Evolutionary conservation across 2,888 invertebrate species (phyloP), one percentile per base, ranked within the genome.

Genomic region (Lottia scabra): DNA sequence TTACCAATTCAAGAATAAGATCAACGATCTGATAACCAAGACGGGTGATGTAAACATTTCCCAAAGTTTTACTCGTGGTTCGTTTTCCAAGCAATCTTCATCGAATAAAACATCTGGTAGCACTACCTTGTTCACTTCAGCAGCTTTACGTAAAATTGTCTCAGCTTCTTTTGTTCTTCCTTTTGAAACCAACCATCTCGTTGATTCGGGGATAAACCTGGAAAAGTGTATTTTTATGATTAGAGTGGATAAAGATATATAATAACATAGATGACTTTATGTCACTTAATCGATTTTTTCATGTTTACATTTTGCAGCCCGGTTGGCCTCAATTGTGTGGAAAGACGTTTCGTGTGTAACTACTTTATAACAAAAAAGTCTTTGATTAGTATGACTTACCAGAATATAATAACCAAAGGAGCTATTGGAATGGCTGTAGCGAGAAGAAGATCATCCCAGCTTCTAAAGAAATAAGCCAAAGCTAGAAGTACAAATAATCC

Each of bases 401-500:
- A 38, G 10, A 38, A 38, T 38, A 10, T 38, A 38, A 38, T 38
- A 38, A 38, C 10, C 3, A 38, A 38, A 38, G 38, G 38, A 6
- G 8, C 5, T 38, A 38, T 6, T 38, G 38, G 38, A 38, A 38
- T 6, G 1, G 38, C 38, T 5, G 38, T 38, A 38, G 38, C 38
- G 5, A 38, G 5, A 1, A 8, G 38, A 38, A 38, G 38, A 38
- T 38, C 38, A 38, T 38, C 38, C 80, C 83, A 84, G 68, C 80
- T 70, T 10, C 80, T 62, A 0, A 82, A 6, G n/a, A 70, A 38
- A 67, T 81, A 84, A 12, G 82, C 83, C 26, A 84, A 44, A 0
- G 71, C 72, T 10, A 76, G 71, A 16, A 82, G 64, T 30, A 80
- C 66, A 44, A 82, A 70, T 13, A 78, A 72, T n/a, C 89, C 89